Base-by-base conservation (phyloP, 2,888 invertebrate genomes). In the Gari tellinella region DNA sequence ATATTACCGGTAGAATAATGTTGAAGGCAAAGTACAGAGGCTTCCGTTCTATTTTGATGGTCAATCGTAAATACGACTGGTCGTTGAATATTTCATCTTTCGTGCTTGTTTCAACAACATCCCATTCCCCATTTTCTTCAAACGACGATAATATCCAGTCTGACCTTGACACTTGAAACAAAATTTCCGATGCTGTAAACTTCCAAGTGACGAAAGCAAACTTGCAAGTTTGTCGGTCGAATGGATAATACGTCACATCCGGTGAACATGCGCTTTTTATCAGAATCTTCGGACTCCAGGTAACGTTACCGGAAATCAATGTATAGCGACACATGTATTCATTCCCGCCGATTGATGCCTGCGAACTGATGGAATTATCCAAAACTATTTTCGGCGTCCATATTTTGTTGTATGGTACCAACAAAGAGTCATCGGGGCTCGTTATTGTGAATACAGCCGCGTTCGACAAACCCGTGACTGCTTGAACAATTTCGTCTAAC, bases 311-410 rank as follows among this genome's bases (percentile, higher is more conserved):
- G 17, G 41, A 48, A 10, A 38, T 51, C 23, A 72, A 26, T 25
- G 64, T 23, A 41, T 53, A 72, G 4, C 72, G 31, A 23, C 52
- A 57, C 43, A 38, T 57, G 48, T 65, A 72, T 2, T 63, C 57
- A 15, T 15, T 12, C 15, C 46, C 66, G 2, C 68, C 69, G 10
- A 77, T 37, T 2, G 37, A 45, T 5, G 40, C 43, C 26, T 55
- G 49, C 7, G 57, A 26, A 21, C 63, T 64, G 0, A 72, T 61
- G 2, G 72, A 48, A 37, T 65, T 72, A 5, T 52, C 37, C 14
- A 75, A 53, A 23, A 70, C 63, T 3, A 75, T 23, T n/a, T 62
- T 62, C 8, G 75, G 75, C 4, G 75, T 75, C 75, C 75, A 75
- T 40, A 75, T 75, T 43, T 45, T 65, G 25, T 46, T 49, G 49